Base-by-base conservation (phyloP, 1,140 invertebrate genomes). In the Rhagoletis zephyria region DNA sequence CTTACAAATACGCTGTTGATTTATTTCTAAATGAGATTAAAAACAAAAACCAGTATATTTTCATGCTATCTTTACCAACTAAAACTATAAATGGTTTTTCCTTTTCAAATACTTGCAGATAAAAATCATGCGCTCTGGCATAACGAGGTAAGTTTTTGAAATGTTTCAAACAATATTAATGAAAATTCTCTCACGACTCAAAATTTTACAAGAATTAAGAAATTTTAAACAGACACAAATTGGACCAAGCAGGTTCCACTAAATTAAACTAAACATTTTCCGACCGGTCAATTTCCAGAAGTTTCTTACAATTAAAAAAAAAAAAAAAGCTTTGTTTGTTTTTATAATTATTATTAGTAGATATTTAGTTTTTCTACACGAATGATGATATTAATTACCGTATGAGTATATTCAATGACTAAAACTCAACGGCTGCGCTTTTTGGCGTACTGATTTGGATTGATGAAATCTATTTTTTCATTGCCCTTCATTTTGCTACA, bases 361-460 rank as follows among this genome's bases (percentile, higher is more conserved):
- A 30, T 30, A 30, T 30, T 30, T 30, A 30, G 30, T 30, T 30
- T 30, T 30, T 30, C 30, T 30, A 30, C 30, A 30, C 30, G 30
- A 64, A 70, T 87, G 85, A 87, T 87, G 85, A 87, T 42, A 87
- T 10, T 87, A 87, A 67, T 87, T 89, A 89, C 89, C 89, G 89
- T 89, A 89, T 89, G 89, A 89, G 88, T 59, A 86, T n/a, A 85
- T 86, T 87, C 87, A 88, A 81, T 59, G 86, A 77, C 67, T 87
- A 81, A 87, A 89, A 89, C 85, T 85, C 63, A 85, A 88, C 85
- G 89, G 89, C 89, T 89, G 89, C 88, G 88, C 88, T 88, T 86
- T 89, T 86, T 86, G 81, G 85, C 85, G 85, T 87, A 87, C 65
- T 87, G 63, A 63, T 67, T 88, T 59, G 30, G 60, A 59, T 77